Evolutionary conservation across 2,888 invertebrate genomes (phyloP).

Genomic region (Agonopterix arenella): DNA sequence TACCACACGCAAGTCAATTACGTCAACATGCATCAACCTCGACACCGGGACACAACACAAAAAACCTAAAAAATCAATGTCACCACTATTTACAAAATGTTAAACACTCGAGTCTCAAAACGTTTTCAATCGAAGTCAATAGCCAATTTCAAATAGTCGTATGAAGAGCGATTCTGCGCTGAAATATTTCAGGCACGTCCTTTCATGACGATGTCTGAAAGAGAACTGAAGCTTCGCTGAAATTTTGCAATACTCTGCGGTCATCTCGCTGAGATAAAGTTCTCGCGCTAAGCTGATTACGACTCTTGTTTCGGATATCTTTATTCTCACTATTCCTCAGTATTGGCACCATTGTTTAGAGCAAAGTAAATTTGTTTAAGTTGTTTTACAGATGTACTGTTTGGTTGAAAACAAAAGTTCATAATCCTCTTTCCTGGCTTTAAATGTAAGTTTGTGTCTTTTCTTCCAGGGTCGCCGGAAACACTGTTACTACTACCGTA

Average conservation of each 20-base stretch:
- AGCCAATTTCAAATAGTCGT: constrained; percentile 16
- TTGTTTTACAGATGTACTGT: too few species aligned
- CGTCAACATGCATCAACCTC: constrained; percentile 42
- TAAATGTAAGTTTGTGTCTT: too few species aligned
- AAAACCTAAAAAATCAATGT: constrained; percentile 18
- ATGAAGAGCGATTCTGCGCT: constrained; percentile 24
- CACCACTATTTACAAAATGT: too few species aligned
- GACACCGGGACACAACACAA: constrained; percentile 34
- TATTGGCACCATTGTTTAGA: too few species aligned
- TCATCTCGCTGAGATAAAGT: constrained; percentile 40
- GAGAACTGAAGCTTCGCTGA: constrained; percentile 42
- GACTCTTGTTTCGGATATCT: constrained; percentile 32
- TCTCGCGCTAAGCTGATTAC: constrained; percentile 53
- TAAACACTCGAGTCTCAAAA: too few species aligned
- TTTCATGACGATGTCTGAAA: constrained; percentile 32
- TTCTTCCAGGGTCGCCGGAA: too few species aligned
- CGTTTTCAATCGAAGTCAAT: too few species aligned
- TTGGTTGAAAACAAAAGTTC: too few species aligned
- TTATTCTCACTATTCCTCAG: constrained; percentile 6
- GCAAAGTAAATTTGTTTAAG: too few species aligned
- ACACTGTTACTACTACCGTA: too few species aligned
- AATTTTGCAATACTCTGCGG: constrained; percentile 35
- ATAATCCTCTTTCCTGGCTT: too few species aligned
- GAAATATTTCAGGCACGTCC: constrained; percentile 29
- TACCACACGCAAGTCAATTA: constrained; percentile 44